These are phyloP conservation scores for Carollia perspicillata DNA, from an alignment of 2,113 vertebrate species.

Conservation along the genomic window DNA sequence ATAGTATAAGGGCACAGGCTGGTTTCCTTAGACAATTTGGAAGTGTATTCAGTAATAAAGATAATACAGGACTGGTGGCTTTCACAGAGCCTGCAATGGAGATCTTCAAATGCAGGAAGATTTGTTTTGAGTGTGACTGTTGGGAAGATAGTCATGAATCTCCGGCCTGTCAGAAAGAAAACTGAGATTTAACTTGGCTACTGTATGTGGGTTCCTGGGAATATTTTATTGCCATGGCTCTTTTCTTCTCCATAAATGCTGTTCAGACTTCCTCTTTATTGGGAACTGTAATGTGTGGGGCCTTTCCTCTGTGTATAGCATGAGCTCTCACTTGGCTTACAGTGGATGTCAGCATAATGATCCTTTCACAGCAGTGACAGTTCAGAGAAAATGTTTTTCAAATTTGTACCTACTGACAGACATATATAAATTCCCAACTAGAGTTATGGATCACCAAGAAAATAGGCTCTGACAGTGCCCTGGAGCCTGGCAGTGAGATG, in stretches of 20 bases:
- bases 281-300: slow-evolving; percentile 30
- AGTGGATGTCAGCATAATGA: slow-evolving; percentile 43
- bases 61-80: not conserved
- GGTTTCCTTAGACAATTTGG: not conserved
- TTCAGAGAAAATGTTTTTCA: slow-evolving; percentile 62
- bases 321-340: not conserved
- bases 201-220: slow-evolving; percentile 34
- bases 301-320: slow-evolving; percentile 27
- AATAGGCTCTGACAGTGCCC: not conserved
- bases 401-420: slow-evolving; percentile 48
- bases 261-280: slow-evolving; percentile 41
- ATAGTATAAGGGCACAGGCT: not conserved
- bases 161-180: slow-evolving; percentile 36
- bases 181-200: slow-evolving; percentile 3
- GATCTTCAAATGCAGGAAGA: not conserved
- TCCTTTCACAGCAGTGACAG: slow-evolving; percentile 50
- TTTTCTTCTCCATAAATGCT: slow-evolving; percentile 46
- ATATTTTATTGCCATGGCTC: slow-evolving; percentile 17
- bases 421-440: slow-evolving; percentile 46
- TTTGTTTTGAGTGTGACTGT: not conserved
- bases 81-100: not conserved
- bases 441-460: slow-evolving; percentile 44
- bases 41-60: not conserved
- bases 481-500: not conserved
- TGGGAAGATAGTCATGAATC: not conserved